Conservation (phyloP, 2,113 vertebrate species). For the Rattus rattus region DNA sequence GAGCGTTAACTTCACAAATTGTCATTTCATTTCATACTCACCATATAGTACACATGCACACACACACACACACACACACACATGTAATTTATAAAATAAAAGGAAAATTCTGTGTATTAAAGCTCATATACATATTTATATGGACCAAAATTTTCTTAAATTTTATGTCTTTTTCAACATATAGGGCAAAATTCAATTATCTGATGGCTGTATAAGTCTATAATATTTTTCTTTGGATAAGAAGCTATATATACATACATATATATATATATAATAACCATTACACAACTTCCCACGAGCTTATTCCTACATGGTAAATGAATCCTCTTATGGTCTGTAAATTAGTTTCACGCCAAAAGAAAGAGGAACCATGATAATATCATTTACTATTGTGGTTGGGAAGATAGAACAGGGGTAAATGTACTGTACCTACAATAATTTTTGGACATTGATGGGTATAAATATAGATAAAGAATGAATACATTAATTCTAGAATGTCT, state of each 20-base stretch:
- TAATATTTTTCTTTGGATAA: background rate
- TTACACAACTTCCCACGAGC: background rate
- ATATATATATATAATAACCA: background rate
- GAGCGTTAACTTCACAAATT: no score
- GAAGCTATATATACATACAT: no score
- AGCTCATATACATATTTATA: background rate
- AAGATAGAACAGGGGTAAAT: background rate
- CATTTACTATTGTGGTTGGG: background rate
- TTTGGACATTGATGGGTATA: background rate
- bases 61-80: background rate
- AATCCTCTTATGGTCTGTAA: background rate
- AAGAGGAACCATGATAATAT: accelerated
- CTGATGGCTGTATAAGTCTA: background rate
- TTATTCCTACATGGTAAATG: background rate
- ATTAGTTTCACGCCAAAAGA: background rate
- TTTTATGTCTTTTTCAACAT: background rate
- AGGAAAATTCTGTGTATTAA: background rate
- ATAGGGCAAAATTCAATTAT: background rate
- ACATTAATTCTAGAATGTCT: background rate
- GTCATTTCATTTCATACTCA: background rate
- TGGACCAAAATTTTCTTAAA: background rate
- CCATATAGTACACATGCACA: accelerated
- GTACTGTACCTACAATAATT: background rate
- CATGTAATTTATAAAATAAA: background rate
- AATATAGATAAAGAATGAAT: background rate